Conservation (phyloP, 53 echinoderm and acorn worm species). For the Zoroaster sp. region DNA sequence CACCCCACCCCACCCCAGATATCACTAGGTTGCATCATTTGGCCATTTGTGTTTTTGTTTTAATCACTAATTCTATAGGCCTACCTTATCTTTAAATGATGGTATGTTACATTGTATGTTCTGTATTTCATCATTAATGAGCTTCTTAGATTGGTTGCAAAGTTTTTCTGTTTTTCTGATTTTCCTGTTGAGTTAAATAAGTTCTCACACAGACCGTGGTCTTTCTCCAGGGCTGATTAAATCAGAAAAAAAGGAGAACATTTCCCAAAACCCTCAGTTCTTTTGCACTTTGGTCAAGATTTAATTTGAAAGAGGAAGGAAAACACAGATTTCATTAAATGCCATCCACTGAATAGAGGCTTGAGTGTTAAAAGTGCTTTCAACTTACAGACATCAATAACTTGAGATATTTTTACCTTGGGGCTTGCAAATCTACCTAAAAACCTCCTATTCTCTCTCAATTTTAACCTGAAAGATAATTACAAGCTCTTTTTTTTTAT, state of each 20-base stretch:
- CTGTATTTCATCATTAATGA: too few relatives aligned
- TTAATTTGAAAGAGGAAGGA: slow-evolving; percentile 24
- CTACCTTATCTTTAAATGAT: too few relatives aligned
- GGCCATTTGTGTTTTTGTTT: too few relatives aligned
- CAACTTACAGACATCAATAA: slow-evolving; percentile 20
- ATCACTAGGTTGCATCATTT: too few relatives aligned
- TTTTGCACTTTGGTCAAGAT: slow-evolving; percentile 41
- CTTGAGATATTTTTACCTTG: not conserved
- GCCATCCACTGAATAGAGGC: slow-evolving; percentile 14
- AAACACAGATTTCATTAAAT: slow-evolving; percentile 40
- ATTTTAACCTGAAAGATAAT: slow-evolving; percentile 37
- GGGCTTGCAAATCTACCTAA: not conserved
- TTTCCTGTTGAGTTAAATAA: too few relatives aligned
- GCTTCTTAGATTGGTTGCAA: too few relatives aligned
- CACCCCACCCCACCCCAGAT: too few relatives aligned
- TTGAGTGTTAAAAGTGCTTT: slow-evolving; percentile 1
- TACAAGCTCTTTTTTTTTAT: not conserved
- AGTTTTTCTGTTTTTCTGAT: too few relatives aligned
- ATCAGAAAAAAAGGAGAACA: slow-evolving; percentile 10
- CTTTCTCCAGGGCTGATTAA: slow-evolving; percentile 48
- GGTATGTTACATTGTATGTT: too few relatives aligned
- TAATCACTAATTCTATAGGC: too few relatives aligned
- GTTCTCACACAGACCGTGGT: slow-evolving; percentile 11
- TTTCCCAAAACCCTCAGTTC: not conserved
- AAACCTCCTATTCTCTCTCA: not conserved